phyloP scores from a whole-genome alignment of 2,797 vertebrate species.

The Podarcis lilfordi region DNA sequence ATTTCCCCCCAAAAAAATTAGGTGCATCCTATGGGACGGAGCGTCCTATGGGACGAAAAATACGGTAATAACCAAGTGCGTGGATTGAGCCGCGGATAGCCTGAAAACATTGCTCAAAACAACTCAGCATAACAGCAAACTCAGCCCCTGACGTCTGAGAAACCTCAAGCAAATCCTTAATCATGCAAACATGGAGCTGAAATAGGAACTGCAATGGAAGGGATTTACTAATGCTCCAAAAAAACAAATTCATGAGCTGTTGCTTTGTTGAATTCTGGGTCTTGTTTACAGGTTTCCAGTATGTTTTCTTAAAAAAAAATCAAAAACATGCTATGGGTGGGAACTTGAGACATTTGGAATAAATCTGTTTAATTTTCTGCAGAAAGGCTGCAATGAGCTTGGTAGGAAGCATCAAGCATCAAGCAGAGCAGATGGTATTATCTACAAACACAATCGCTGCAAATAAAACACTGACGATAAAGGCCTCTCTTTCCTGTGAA shows the following conservation, averaged over 20 bases:
- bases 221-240: neutral
- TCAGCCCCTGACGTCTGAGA: neutral
- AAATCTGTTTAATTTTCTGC: slow-evolving; percentile 18
- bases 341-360: slow-evolving; percentile 9
- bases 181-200: neutral
- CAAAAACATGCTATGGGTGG: neutral
- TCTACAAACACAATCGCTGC: neutral
- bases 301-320: neutral
- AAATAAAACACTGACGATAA: neutral
- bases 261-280: neutral
- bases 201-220: neutral
- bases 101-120: neutral
- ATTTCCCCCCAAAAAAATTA: too few relatives aligned
- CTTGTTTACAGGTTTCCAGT: neutral
- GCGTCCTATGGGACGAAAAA: too few relatives aligned
- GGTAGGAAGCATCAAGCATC: neutral
- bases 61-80: too few relatives aligned
- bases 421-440: slow-evolving; percentile 12
- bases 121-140: neutral
- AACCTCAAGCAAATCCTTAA: neutral
- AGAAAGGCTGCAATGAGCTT: neutral
- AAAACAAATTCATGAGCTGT: neutral
- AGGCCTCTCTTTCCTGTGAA: neutral
- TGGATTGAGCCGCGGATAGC: neutral
- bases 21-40: too few relatives aligned